Base-by-base conservation (phyloP, 1,140 invertebrate genomes). In the Ceratoteleas bidentatus region DNA sequence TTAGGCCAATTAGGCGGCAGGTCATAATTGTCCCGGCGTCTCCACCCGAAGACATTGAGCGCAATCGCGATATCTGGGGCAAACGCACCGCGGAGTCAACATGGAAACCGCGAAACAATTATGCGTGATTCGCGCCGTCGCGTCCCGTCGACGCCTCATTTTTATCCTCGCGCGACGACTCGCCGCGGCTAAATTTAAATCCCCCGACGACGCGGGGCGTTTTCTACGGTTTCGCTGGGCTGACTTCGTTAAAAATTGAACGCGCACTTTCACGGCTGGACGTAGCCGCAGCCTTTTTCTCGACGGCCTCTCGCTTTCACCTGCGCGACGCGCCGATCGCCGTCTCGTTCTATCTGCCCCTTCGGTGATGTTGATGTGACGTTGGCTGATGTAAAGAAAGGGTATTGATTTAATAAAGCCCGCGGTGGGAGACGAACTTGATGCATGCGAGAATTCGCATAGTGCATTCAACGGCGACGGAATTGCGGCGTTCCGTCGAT, bases 1-100 rank as follows among this genome's bases (percentile, higher is more conserved):
- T 91, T 85, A 90, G 89, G 88, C 84, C 90, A 91, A 92, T 92
- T 91, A 92, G 87, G 34, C 80, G 79, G 49, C 64, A 70, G 81
- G 84, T 90, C 84, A 84, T 91, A 91, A 91, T 90, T 89, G 87
- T 86, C 73, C 72, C 61, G 56, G 69, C 83, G 74, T 81, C 84
- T 53, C 64, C 62, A 83, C 84, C 61, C 82, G 70, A 61, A 65
- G 70, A 50, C 74, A 62, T 64, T 73, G 77, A 78, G 81, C 52
- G 68, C 60, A 82, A 83, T 85, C 76, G 58, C 34, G 60, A 72
- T 82, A 82, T 79, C 70, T 81, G 79, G 74, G 76, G 50, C 82
- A 77, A 73, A 69, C 34, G 52, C 15, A 50, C 33, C 61, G 61
- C 52, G 13, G 8, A 76, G 33, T 52, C 61, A 34, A 62, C 33